Conservation (phyloP, 2,888 invertebrate genomes). For the Lasius fuliginosus region DNA sequence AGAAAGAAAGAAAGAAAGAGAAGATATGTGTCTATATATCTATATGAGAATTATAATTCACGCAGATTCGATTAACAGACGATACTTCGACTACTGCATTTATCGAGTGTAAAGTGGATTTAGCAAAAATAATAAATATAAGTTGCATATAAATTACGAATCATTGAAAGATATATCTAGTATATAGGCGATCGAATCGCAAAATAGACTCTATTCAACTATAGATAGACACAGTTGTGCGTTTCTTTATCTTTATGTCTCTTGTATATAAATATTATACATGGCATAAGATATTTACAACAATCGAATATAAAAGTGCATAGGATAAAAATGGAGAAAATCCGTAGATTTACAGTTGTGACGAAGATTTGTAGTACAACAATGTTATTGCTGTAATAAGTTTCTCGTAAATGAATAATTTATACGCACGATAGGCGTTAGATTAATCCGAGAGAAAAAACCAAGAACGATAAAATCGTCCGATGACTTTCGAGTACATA, state of each 20-base stretch:
- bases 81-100: constrained; percentile 64
- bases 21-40: not conserved
- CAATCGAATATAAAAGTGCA: constrained; percentile 9
- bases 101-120: constrained; percentile 75
- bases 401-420: constrained; percentile 9
- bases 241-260: constrained; percentile 56
- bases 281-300: constrained; percentile 23
- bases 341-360: constrained; percentile 33
- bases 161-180: constrained; percentile 13
- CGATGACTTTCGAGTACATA: constrained; percentile 1
- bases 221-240: constrained; percentile 16
- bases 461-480: constrained; percentile 4
- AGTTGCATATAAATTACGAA: not conserved
- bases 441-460: not conserved
- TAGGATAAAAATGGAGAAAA: not conserved
- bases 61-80: constrained; percentile 18
- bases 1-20: not conserved
- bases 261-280: not conserved
- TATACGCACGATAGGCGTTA: not conserved
- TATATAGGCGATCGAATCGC: constrained; percentile 18
- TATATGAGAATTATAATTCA: not conserved
- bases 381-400: not conserved
- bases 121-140: constrained; percentile 2
- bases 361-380: constrained; percentile 7
- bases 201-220: constrained; percentile 25